Conservation (phyloP, 2,113 vertebrate species). For the Stigmatopora nigra region DNA sequence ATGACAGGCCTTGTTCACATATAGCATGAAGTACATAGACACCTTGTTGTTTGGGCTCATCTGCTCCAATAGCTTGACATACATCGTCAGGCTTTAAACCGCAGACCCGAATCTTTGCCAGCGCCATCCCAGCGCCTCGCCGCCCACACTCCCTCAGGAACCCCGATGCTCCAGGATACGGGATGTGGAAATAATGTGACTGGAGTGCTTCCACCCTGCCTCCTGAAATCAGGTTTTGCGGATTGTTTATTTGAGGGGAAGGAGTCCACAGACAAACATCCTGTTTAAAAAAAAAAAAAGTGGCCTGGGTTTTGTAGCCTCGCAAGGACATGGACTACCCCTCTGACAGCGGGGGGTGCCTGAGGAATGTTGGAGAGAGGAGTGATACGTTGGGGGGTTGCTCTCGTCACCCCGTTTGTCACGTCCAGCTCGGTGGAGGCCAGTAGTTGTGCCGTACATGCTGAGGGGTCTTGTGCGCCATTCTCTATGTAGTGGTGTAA, state of each 20-base stretch:
- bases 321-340: slow-evolving; percentile 62
- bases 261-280: slow-evolving; percentile 84
- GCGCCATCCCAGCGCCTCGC: slow-evolving; percentile 51
- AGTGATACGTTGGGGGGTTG: slow-evolving; percentile 47
- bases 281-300: slow-evolving; percentile 78
- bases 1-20: slow-evolving; percentile 4
- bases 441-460: slow-evolving; percentile 42
- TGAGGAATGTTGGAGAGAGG: slow-evolving; percentile 69
- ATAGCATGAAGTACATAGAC: slow-evolving; percentile 33
- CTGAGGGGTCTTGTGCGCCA: slow-evolving; percentile 44
- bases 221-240: slow-evolving; percentile 77
- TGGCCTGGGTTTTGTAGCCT: slow-evolving; percentile 67
- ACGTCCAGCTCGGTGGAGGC: slow-evolving; percentile 37
- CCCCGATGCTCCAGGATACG: slow-evolving; percentile 63
- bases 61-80: slow-evolving; percentile 58
- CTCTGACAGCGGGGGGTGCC: slow-evolving; percentile 62
- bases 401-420: slow-evolving; percentile 55
- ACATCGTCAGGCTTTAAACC: slow-evolving; percentile 63
- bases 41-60: slow-evolving; percentile 34
- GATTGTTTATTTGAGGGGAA: slow-evolving; percentile 91
- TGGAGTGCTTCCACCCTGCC: slow-evolving; percentile 74
- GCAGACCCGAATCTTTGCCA: slow-evolving; percentile 55
- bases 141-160: slow-evolving; percentile 52
- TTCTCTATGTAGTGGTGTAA: slow-evolving; percentile 35
- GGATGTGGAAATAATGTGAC: slow-evolving; percentile 71